phyloP scores from a whole-genome alignment of 2,888 invertebrate genomes.

The Pyrrhia umbra region DNA sequence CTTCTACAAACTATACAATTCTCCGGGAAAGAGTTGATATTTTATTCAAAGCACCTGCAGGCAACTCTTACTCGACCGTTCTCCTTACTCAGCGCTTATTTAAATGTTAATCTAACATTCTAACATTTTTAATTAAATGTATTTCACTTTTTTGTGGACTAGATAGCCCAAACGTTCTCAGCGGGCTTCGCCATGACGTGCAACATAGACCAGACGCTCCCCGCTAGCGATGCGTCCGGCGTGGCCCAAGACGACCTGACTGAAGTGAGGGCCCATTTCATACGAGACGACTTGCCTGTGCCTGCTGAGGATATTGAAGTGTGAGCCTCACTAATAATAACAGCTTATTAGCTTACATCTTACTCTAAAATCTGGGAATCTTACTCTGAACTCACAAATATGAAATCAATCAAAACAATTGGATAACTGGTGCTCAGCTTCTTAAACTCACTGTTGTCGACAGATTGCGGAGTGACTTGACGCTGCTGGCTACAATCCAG shows the following conservation, averaged over 20 bases:
- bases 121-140: no score
- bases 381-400: no score
- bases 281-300: conserved; percentile 88
- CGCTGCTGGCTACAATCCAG: conserved; percentile 82
- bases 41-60: no score
- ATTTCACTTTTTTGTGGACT: conserved; percentile 33
- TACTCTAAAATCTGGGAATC: no score
- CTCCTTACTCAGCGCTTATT: no score
- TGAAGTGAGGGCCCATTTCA: conserved; percentile 90
- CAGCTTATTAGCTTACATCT: no score
- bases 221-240: conserved; percentile 76
- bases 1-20: no score
- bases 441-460: not conserved
- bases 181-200: conserved; percentile 88
- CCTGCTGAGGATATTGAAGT: conserved; percentile 84
- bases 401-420: no score
- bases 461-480: conserved; percentile 85
- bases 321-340: conserved; percentile 85
- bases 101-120: no score
- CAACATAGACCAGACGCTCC: conserved; percentile 90
- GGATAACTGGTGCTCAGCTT: no score
- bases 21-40: no score
- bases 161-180: conserved; percentile 90
- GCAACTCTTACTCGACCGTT: no score
- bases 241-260: conserved; percentile 79